phyloP scores from a whole-genome alignment of 2,113 vertebrate species.

The Platysternon megacephalum region DNA sequence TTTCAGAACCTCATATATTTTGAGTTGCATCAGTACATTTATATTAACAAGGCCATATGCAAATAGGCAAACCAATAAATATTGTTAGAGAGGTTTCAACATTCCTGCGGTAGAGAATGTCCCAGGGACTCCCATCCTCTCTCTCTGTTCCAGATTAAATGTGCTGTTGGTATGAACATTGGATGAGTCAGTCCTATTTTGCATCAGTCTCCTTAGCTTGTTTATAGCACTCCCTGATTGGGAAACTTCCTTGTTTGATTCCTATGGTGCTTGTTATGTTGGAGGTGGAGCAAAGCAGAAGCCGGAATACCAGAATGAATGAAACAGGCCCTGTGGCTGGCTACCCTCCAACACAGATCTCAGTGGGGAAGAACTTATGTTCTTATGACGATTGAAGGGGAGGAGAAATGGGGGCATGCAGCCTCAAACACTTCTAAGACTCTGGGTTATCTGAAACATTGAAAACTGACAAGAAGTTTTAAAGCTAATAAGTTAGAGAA shows the following conservation, averaged over 20 bases:
- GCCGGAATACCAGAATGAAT: not conserved
- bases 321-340: not conserved
- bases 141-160: not conserved
- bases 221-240: not conserved
- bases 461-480: not conserved
- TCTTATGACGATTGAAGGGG: not conserved
- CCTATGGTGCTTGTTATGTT: not conserved
- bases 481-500: not conserved
- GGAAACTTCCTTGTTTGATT: not conserved
- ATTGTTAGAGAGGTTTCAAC: not conserved
- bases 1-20: constrained; percentile 26
- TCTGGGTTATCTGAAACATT: not conserved
- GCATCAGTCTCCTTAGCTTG: not conserved
- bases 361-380: not conserved
- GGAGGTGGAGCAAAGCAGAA: not conserved
- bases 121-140: not conserved
- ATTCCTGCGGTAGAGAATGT: not conserved
- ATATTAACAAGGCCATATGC: not conserved
- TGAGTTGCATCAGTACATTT: not conserved
- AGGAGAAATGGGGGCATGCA: not conserved
- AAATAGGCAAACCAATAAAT: not conserved
- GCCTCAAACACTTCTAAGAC: not conserved
- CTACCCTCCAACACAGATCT: not conserved
- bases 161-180: not conserved
- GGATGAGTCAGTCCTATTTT: not conserved